Evolutionary conservation across 2,888 invertebrate genomes (phyloP), one percentile per base, ranked within the genome.

Genomic region (Apodemia zela): DNA sequence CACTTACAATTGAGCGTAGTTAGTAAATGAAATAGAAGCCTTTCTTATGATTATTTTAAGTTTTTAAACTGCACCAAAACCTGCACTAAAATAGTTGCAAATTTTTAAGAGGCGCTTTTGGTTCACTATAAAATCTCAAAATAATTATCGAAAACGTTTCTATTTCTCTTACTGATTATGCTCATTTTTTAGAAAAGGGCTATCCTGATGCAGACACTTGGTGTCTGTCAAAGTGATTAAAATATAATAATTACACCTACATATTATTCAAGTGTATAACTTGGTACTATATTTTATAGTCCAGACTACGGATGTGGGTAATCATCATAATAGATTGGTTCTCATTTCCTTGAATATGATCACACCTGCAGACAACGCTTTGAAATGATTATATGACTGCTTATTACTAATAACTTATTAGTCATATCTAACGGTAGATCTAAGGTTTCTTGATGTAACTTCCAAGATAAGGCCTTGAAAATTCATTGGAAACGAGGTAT

Each of bases 291-390:
- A 15, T 15, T n/a, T 42, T 38, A 15, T 5, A 5, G 42, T 6
- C 15, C 42, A 42, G 42, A 42, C 18, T 21, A 51, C 51, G 51
- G 51, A 51, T 51, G 51, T 51, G 51, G 51, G 13, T 21, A 51
- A 61, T 51, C 42, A 42, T 42, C n/a, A 60, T 61, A 59, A 47
- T 62, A 61, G 45, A 51, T 51, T 51, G 51, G 58, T 65, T 51
- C 18, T 21, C 13, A 62, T 60, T 65, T 62, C 62, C 62, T 11
- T 63, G 62, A 62, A 61, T 38, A 51, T 17, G 51, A 2, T 54
- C 29, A 38, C 65, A 62, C 65, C 65, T 65, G 65, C 47, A 15
- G 59, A 45, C 15, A 51, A 18, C 11, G 18, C 2, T 51, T 51
- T 10, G 8, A 51, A 18, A 51, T 51, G 18, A 42, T 42, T 42